A percentile compares a stretch with the other conserved stretches of the same genome.
Conservation (phyloP, 2,113 vertebrate species). For the Neogobius melanostomus region DNA sequence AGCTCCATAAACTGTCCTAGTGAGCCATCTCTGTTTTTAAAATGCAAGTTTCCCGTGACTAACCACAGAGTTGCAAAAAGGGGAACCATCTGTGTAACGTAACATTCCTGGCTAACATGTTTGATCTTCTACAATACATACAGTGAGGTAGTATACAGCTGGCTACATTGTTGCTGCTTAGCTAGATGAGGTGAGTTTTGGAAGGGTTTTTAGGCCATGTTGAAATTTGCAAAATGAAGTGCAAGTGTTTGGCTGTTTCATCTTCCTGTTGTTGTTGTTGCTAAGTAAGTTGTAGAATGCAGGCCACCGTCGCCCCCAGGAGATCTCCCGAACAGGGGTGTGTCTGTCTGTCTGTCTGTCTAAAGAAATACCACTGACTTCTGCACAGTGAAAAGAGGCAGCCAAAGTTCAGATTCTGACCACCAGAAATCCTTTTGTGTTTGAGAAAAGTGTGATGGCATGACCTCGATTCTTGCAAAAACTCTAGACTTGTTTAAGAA, state of each 20-base stretch:
- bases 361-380: background rate
- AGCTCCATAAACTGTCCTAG: slow-evolving; percentile 13
- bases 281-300: background rate
- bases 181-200: background rate
- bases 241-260: background rate
- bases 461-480: background rate
- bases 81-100: background rate
- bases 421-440: background rate
- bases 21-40: slow-evolving; percentile 5
- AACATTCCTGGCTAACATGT: background rate
- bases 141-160: background rate
- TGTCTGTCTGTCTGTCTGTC: background rate
- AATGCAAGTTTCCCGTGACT: background rate
- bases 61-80: background rate
- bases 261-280: background rate
- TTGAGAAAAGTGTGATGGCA: background rate
- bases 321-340: background rate
- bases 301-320: background rate
- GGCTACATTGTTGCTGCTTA: background rate
- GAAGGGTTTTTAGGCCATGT: background rate
- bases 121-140: background rate
- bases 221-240: background rate
- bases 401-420: background rate
- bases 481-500: background rate
- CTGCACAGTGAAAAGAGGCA: background rate